Evolutionary conservation across 2,888 invertebrate genomes (phyloP).

Genomic region (Eristalis arbustorum): DNA sequence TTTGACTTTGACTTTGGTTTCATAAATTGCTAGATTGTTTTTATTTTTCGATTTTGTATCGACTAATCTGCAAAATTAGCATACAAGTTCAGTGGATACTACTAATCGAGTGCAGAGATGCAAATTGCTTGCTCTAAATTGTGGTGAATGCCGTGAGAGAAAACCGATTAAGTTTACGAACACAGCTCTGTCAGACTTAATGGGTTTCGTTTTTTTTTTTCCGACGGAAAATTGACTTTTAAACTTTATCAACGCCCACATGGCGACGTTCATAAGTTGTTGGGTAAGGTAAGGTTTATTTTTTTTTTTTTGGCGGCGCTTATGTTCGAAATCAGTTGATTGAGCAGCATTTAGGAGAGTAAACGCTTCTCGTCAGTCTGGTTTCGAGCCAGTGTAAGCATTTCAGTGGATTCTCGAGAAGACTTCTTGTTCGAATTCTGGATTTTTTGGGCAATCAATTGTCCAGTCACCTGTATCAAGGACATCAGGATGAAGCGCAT

Average conservation of each 20-base stretch:
- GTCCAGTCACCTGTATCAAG: too few relatives aligned
- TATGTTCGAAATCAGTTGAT: too few relatives aligned
- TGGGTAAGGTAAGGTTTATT: background rate
- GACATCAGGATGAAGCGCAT: too few relatives aligned
- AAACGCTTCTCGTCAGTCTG: too few relatives aligned
- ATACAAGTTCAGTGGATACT: background rate
- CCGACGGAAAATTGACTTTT: background rate
- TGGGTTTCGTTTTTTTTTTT: background rate
- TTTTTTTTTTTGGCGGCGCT: background rate
- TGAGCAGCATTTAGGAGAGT: background rate
- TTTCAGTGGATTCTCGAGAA: too few relatives aligned
- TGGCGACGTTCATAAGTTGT: background rate
- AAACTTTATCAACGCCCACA: background rate
- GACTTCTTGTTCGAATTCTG: too few relatives aligned
- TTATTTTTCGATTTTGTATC: background rate
- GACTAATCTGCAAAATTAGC: slow-evolving; percentile 6
- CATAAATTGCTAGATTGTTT: background rate
- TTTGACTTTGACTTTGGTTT: background rate
- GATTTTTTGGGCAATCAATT: too few relatives aligned
- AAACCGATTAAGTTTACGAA: background rate
- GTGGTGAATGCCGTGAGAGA: background rate
- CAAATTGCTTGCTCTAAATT: background rate
- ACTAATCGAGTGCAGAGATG: slow-evolving; percentile 5
- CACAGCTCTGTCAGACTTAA: background rate
- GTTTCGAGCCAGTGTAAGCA: too few relatives aligned